Conservation (phyloP, 1,140 invertebrate genomes). For the Pseudobourletiella spinata region DNA sequence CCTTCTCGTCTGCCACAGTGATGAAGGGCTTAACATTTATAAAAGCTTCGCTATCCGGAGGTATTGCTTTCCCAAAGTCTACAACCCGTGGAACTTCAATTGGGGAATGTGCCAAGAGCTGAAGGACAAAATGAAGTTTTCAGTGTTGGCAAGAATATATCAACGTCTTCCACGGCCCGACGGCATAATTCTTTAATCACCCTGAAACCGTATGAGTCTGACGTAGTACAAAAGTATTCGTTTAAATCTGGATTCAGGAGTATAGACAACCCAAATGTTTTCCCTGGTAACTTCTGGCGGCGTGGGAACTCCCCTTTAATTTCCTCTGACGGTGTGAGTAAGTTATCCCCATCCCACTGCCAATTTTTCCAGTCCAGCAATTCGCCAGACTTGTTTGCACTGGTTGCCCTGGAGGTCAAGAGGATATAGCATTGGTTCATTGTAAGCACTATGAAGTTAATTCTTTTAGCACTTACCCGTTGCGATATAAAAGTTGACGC, state of each 20-base stretch:
- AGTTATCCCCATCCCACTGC: constrained; percentile 12
- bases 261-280: constrained; percentile 22
- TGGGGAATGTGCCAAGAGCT: constrained; percentile 15
- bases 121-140: too few relatives aligned
- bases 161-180: too few relatives aligned
- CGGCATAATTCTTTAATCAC: constrained; percentile 11
- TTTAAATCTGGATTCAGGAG: constrained; percentile 24
- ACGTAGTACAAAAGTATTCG: constrained; percentile 32
- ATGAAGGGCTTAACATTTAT: constrained; percentile 20
- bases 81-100: constrained; percentile 17
- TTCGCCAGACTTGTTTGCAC: constrained; percentile 1
- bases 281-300: constrained; percentile 22
- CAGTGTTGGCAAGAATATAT: too few relatives aligned
- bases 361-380: constrained; percentile 1
- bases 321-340: background rate
- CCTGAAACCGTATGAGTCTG: constrained; percentile 27
- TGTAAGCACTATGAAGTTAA: background rate
- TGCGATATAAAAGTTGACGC: background rate
- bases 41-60: constrained; percentile 28
- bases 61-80: constrained; percentile 25
- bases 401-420: background rate
- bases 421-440: background rate
- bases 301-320: background rate
- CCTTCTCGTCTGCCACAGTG: constrained; percentile 20
- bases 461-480: background rate